Conservation (phyloP, 1,140 invertebrate species). For the Cepaea nemoralis region DNA sequence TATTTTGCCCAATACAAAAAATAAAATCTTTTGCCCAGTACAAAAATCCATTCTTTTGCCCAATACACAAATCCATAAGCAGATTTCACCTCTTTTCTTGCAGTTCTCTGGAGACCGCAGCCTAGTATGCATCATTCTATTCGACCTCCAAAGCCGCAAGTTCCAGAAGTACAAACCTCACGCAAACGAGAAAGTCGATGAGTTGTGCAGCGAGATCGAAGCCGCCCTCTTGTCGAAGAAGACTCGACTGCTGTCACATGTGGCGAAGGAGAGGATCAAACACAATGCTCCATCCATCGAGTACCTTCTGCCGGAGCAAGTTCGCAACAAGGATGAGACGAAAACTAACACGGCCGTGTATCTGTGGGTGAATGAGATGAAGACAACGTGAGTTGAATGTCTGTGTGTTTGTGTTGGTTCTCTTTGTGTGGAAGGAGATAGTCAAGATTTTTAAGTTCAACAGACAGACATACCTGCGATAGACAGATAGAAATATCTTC, state of each 20-base stretch:
- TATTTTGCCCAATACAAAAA: too few species aligned
- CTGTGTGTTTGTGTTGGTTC: too few species aligned
- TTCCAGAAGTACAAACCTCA: slow-evolving; percentile 57
- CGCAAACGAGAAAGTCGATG: slow-evolving; percentile 48
- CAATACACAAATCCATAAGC: too few species aligned
- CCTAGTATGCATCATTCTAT: slow-evolving; percentile 63
- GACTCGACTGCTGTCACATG: slow-evolving; percentile 55
- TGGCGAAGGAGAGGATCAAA: slow-evolving; percentile 62
- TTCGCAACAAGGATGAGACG: slow-evolving; percentile 56
- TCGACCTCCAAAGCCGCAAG: slow-evolving; percentile 62
- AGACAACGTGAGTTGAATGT: slow-evolving; percentile 53
- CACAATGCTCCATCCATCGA: slow-evolving; percentile 57
- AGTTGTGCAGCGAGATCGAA: slow-evolving; percentile 49
- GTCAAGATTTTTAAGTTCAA: too few species aligned
- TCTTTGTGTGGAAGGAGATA: too few species aligned
- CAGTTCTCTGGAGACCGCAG: slow-evolving; percentile 54
- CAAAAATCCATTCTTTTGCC: background rate
- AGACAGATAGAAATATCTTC: too few species aligned
- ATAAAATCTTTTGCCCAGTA: too few species aligned
- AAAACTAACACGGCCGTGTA: slow-evolving; percentile 54
- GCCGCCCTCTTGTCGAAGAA: slow-evolving; percentile 51
- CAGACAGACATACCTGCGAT: too few species aligned
- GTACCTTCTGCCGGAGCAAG: slow-evolving; percentile 59
- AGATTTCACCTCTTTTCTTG: background rate
- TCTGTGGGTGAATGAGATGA: slow-evolving; percentile 64